A percentile compares a stretch with the other conserved stretches of the same genome.
Evolutionary conservation across 2,888 invertebrate species (phyloP).

Genomic region (Mongoloraphidia duomilia): DNA sequence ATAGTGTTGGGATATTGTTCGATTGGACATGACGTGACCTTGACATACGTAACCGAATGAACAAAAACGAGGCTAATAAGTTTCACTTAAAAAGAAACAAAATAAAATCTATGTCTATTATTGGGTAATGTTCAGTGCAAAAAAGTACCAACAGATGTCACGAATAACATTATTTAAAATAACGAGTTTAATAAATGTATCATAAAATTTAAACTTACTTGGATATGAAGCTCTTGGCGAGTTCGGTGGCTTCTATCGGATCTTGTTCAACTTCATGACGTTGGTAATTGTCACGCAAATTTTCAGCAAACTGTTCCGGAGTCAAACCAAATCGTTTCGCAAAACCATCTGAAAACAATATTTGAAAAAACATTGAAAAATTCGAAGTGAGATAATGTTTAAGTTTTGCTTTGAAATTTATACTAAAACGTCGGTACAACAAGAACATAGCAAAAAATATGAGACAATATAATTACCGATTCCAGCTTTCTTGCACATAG

Average conservation of each 20-base stretch:
- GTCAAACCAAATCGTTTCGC: slow-evolving; percentile 85
- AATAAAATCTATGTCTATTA: neutral
- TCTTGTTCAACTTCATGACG: slow-evolving; percentile 91
- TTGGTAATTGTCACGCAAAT: slow-evolving; percentile 89
- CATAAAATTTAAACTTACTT: slow-evolving; percentile 21
- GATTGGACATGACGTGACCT: no score
- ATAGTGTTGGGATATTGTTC: no score
- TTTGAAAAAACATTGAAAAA: slow-evolving; percentile 1
- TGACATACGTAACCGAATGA: no score
- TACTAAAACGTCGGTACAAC: neutral
- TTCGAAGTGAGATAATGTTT: neutral
- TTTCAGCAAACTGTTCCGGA: slow-evolving; percentile 92
- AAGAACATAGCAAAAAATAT: slow-evolving; percentile 2
- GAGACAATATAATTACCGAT: slow-evolving; percentile 36
- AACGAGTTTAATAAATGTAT: neutral
- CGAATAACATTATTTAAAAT: neutral
- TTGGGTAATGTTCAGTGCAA: neutral
- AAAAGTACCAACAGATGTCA: neutral
- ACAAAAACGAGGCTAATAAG: no score
- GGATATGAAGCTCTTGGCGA: slow-evolving; percentile 65
- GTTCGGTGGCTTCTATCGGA: slow-evolving; percentile 63
- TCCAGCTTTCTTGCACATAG: slow-evolving; percentile 73
- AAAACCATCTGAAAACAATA: slow-evolving; percentile 44
- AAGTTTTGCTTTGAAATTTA: no score
- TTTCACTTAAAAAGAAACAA: no score